These are phyloP conservation scores for Caenorhabditis parvicauda DNA, from an alignment of 2,888 invertebrate species.

Conservation along the genomic window DNA sequence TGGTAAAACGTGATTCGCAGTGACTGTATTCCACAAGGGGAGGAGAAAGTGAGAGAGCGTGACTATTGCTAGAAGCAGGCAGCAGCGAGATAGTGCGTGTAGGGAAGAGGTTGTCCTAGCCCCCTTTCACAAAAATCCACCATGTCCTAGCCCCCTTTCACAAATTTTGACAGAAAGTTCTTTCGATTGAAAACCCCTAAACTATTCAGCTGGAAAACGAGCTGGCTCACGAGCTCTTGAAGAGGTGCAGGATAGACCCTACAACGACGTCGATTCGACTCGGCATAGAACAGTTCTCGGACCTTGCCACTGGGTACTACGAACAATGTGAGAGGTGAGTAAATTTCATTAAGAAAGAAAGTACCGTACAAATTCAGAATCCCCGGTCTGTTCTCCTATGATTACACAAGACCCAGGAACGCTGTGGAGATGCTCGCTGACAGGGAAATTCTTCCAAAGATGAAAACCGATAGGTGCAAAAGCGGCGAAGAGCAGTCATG, in stretches of 20 bases:
- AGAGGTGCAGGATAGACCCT: slow-evolving; percentile 31
- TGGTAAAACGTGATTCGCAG: too few relatives aligned
- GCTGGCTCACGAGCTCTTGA: slow-evolving; percentile 50
- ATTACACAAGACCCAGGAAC: slow-evolving; percentile 41
- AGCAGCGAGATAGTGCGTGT: too few relatives aligned
- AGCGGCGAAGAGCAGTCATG: too few relatives aligned
- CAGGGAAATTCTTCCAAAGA: too few relatives aligned
- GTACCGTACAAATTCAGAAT: slow-evolving; percentile 23
- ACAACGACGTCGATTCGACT: slow-evolving; percentile 41
- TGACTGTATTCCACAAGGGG: too few relatives aligned
- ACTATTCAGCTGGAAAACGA: slow-evolving; percentile 33
- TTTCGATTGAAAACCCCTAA: too few relatives aligned
- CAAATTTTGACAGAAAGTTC: too few relatives aligned
- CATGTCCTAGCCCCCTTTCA: not conserved
- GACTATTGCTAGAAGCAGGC: not conserved
- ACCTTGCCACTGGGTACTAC: slow-evolving; percentile 54
- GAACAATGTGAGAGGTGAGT: slow-evolving; percentile 48
- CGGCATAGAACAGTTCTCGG: slow-evolving; percentile 57
- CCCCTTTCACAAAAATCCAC: not conserved
- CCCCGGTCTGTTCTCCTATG: slow-evolving; percentile 59
- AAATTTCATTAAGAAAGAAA: not conserved
- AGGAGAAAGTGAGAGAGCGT: not conserved
- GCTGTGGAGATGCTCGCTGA: slow-evolving; percentile 42
- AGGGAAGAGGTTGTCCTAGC: too few relatives aligned
- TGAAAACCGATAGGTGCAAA: too few relatives aligned